A percentile compares a stretch with the other conserved stretches of the same genome.
phyloP scores from a whole-genome alignment of 2,797 vertebrate species.

The Benthosema pterotum region DNA sequence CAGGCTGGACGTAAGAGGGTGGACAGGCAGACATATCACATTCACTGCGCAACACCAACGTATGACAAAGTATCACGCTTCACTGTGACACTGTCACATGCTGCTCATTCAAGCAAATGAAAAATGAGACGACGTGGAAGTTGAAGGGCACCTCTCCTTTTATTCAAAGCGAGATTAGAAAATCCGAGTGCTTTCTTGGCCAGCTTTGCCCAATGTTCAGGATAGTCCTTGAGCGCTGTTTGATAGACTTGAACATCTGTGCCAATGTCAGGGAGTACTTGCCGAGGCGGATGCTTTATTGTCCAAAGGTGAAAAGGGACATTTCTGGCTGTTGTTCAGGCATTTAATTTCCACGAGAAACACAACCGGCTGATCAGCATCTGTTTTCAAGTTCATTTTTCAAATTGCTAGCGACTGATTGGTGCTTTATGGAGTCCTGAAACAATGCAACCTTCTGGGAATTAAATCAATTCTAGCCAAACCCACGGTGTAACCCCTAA shows the following conservation, averaged over 20 bases:
- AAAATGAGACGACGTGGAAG: constrained; percentile 25
- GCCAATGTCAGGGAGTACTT: constrained; percentile 64
- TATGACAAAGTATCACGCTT: neutral
- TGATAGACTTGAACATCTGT: constrained; percentile 70
- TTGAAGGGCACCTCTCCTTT: constrained; percentile 40
- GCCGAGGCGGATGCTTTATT: constrained; percentile 54
- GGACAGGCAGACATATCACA: too few relatives aligned
- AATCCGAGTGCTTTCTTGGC: constrained; percentile 70
- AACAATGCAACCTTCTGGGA: constrained; percentile 17
- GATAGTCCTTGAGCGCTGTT: constrained; percentile 56
- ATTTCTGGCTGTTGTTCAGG: constrained; percentile 69
- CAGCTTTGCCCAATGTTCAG: constrained; percentile 36
- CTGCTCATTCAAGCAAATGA: constrained; percentile 18
- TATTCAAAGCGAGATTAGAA: constrained; percentile 49
- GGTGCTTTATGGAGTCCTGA: constrained; percentile 32
- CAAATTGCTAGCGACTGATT: constrained; percentile 52
- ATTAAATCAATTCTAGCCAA: constrained; percentile 13
- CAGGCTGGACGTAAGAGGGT: neutral
- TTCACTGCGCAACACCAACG: too few relatives aligned
- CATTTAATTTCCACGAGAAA: constrained; percentile 60
- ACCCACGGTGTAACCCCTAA: neutral
- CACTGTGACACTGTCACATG: constrained; percentile 13
- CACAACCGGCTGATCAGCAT: constrained; percentile 53
- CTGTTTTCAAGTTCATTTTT: constrained; percentile 64
- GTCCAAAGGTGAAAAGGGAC: constrained; percentile 57